Evolutionary conservation across 2,113 vertebrate genomes (phyloP).

Genomic region (Heterochromis multidens): DNA sequence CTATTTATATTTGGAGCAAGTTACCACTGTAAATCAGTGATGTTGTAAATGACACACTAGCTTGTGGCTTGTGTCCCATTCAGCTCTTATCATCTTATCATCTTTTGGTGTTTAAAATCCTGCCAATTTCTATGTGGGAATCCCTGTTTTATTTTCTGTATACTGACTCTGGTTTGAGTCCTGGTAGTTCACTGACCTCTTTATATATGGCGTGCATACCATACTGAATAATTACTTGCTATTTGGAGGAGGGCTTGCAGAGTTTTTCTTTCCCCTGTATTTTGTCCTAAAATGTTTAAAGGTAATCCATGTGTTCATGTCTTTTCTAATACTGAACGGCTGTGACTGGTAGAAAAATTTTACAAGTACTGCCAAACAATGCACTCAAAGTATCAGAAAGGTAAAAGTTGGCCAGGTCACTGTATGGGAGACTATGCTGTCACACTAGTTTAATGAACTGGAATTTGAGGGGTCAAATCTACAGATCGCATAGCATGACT

Average conservation of each 20-base stretch:
- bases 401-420: neutral
- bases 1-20: neutral
- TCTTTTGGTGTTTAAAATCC: neutral
- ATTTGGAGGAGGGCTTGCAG: neutral
- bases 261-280: neutral
- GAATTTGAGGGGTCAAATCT: neutral
- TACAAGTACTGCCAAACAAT: neutral
- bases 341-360: neutral
- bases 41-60: neutral
- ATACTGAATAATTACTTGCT: neutral
- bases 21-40: neutral
- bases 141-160: neutral
- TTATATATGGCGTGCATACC: fast-evolving
- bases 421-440: neutral
- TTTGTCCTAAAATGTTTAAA: fast-evolving
- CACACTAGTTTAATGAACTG: neutral
- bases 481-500: fast-evolving
- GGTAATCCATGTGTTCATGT: neutral
- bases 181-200: neutral
- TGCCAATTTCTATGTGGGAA: fast-evolving
- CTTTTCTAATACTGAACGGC: neutral
- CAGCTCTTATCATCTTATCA: neutral
- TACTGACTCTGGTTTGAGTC: neutral
- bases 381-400: fast-evolving
- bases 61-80: neutral